Conservation (phyloP, 2,797 vertebrate genomes). For the Sebastes umbrosus region DNA sequence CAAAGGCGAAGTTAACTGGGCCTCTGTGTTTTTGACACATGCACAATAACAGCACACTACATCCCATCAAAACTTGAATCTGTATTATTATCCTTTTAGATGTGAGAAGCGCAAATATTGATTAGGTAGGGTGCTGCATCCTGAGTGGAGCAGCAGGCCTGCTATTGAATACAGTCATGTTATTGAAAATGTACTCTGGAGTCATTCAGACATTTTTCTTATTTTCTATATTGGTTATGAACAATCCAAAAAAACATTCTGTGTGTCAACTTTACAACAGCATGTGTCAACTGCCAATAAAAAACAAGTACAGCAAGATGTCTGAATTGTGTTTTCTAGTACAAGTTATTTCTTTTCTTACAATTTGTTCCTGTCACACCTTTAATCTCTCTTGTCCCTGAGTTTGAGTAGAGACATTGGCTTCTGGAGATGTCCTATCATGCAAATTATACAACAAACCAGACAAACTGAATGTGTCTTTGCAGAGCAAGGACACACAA, state of each 20-base stretch:
- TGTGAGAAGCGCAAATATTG: not conserved
- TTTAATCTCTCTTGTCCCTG: not conserved
- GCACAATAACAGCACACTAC: not conserved
- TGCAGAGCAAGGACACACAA: not conserved
- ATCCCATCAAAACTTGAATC: not conserved
- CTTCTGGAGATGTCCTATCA: not conserved
- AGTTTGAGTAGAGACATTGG: not conserved
- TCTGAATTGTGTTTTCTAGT: not conserved
- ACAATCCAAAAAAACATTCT: not conserved
- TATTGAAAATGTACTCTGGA: not conserved
- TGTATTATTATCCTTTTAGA: not conserved
- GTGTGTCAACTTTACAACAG: not conserved
- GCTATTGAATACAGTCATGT: not conserved
- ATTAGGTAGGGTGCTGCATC: not conserved
- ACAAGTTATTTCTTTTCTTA: not conserved
- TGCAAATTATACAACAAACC: not conserved
- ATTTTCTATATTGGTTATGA: not conserved
- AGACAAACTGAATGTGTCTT: not conserved
- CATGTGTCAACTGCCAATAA: not conserved
- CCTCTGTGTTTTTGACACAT: conserved; percentile 9
- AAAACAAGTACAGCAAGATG: not conserved
- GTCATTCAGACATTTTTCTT: not conserved
- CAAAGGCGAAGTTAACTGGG: conserved; percentile 3
- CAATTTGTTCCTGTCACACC: not conserved
- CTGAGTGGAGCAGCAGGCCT: not conserved